Evolutionary conservation across 2,888 invertebrate species (phyloP).

Genomic region (Nymphalis urticae): DNA sequence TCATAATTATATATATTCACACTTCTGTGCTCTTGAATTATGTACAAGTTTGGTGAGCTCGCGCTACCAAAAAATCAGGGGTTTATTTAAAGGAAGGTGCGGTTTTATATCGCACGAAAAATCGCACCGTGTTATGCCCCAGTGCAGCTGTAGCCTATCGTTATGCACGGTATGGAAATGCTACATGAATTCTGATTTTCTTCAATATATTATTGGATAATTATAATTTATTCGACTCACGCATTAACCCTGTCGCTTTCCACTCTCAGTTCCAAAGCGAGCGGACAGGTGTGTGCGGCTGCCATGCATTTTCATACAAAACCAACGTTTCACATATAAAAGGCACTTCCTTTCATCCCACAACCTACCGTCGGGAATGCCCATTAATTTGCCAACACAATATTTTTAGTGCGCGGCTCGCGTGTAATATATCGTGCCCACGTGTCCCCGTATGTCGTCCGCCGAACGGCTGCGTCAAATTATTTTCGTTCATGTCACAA

Average conservation of each 20-base stretch:
- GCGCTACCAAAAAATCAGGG: too few relatives aligned
- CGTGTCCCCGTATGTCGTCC: constrained; percentile 81
- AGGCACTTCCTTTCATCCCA: constrained; percentile 82
- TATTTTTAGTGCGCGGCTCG: constrained; percentile 81
- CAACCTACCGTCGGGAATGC: constrained; percentile 80
- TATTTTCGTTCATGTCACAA: constrained; percentile 82
- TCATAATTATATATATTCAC: too few relatives aligned
- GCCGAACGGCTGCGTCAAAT: constrained; percentile 80
- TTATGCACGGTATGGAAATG: not conserved
- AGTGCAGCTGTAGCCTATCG: too few relatives aligned
- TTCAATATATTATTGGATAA: not conserved
- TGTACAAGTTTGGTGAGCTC: too few relatives aligned
- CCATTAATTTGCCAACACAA: constrained; percentile 83
- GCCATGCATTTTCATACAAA: constrained; percentile 79
- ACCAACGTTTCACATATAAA: constrained; percentile 81
- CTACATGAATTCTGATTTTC: not conserved
- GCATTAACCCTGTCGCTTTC: constrained; percentile 49
- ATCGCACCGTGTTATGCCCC: too few relatives aligned
- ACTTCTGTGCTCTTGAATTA: too few relatives aligned
- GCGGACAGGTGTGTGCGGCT: constrained; percentile 79
- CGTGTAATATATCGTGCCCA: constrained; percentile 81
- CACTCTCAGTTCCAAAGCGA: constrained; percentile 55
- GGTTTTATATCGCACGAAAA: too few relatives aligned
- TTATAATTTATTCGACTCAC: constrained; percentile 2
- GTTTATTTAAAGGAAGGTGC: too few relatives aligned